phyloP scores from a whole-genome alignment of 2,113 vertebrate genomes.

The Leucosticte australis region DNA sequence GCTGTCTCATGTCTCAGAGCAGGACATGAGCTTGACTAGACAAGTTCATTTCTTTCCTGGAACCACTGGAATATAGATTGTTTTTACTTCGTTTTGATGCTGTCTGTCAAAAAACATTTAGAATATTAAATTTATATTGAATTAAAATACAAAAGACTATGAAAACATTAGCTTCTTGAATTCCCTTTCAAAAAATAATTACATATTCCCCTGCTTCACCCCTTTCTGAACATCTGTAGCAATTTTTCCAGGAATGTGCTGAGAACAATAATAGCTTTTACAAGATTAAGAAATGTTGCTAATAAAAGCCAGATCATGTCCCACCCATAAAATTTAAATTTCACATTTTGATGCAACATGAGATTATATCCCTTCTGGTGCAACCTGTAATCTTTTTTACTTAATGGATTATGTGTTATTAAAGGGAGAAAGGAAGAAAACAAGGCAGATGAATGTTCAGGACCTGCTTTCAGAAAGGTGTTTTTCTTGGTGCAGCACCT shows the following conservation, averaged over 20 bases:
- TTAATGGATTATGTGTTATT: neutral
- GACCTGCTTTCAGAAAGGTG: neutral
- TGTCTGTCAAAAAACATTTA: neutral
- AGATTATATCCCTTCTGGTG: neutral
- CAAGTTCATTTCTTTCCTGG: neutral
- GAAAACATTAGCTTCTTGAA: neutral
- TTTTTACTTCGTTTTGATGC: neutral
- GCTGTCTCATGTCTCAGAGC: neutral
- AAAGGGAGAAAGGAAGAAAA: neutral
- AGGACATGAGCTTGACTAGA: neutral
- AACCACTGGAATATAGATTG: rapidly evolving
- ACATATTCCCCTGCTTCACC: neutral
- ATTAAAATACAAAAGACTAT: neutral
- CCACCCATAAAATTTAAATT: neutral
- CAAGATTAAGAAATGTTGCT: neutral
- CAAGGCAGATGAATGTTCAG: neutral
- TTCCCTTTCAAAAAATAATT: neutral
- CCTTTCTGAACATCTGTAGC: neutral
- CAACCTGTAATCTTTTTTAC: neutral
- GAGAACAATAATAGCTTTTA: neutral
- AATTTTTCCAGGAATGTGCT: neutral
- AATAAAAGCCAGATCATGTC: neutral
- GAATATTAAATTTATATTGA: neutral
- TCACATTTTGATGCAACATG: neutral
- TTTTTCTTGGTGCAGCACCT: neutral